phyloP scores from a whole-genome alignment of 2,113 vertebrate species.

The Ageneiosus marmoratus region DNA sequence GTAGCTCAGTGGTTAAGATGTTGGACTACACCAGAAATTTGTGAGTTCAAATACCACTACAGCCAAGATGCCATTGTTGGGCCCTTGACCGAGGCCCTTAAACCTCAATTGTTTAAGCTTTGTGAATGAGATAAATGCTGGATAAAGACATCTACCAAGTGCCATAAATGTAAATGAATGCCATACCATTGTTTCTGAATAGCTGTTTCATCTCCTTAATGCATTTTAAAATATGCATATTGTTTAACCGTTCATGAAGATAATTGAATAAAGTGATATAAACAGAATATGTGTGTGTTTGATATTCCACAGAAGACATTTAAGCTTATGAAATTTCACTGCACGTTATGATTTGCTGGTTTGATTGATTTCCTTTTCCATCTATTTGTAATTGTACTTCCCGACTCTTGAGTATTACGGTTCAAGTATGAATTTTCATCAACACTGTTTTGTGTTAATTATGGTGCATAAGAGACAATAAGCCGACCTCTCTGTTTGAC shows the following conservation, averaged over 20 bases:
- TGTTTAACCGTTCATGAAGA: background rate
- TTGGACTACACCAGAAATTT: no score
- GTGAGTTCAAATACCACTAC: no score
- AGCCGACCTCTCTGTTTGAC: background rate
- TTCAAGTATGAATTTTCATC: background rate
- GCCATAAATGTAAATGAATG: background rate
- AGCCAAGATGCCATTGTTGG: no score
- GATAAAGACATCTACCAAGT: no score
- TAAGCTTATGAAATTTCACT: background rate
- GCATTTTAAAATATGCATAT: background rate
- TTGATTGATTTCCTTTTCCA: background rate
- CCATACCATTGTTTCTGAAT: background rate
- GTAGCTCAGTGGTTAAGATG: no score
- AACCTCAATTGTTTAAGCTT: no score
- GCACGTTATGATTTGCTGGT: background rate
- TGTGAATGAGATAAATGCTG: no score
- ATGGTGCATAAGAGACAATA: background rate
- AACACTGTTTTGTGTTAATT: background rate
- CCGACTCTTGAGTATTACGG: background rate
- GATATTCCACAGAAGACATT: background rate
- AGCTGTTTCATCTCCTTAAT: background rate
- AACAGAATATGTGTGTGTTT: background rate
- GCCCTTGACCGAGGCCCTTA: no score
- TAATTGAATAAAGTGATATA: slow-evolving; percentile 25
- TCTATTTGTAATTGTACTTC: background rate